Evolutionary conservation across 1,140 invertebrate genomes (phyloP).

Genomic region (Ostrea denselamellosa): DNA sequence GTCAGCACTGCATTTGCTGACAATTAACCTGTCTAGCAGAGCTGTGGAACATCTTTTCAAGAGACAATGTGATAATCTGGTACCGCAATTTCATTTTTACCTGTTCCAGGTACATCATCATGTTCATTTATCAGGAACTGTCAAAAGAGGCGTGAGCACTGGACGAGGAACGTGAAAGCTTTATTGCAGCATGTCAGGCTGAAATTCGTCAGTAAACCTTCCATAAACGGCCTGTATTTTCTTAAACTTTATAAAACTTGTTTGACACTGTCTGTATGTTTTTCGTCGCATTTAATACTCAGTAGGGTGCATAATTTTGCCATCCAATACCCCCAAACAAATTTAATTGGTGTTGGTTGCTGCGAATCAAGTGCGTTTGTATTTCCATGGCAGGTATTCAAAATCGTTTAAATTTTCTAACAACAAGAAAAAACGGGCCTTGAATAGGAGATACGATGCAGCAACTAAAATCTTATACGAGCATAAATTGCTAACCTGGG

Average conservation of each 20-base stretch:
- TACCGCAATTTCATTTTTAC: slow-evolving; percentile 15
- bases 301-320: neutral
- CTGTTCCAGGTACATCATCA: neutral
- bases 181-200: slow-evolving; percentile 1
- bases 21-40: slow-evolving; percentile 9
- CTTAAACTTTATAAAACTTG: neutral
- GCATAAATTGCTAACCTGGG: no score
- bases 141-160: slow-evolving; percentile 3
- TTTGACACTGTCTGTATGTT: neutral
- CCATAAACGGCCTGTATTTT: slow-evolving; percentile 2
- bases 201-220: neutral
- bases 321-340: neutral
- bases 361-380: neutral
- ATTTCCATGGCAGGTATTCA: neutral
- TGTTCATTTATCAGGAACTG: neutral
- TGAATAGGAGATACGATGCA: no score
- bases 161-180: slow-evolving; percentile 20
- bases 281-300: neutral
- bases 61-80: slow-evolving; percentile 3
- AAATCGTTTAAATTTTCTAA: no score
- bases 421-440: no score
- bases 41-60: neutral
- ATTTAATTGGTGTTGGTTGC: neutral
- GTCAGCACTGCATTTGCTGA: neutral
- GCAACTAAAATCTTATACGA: no score